Percentiles rank a stretch among this genome's conserved stretches.
Conservation (phyloP, 2,888 invertebrate species). For the Hyppa rectilinea region DNA sequence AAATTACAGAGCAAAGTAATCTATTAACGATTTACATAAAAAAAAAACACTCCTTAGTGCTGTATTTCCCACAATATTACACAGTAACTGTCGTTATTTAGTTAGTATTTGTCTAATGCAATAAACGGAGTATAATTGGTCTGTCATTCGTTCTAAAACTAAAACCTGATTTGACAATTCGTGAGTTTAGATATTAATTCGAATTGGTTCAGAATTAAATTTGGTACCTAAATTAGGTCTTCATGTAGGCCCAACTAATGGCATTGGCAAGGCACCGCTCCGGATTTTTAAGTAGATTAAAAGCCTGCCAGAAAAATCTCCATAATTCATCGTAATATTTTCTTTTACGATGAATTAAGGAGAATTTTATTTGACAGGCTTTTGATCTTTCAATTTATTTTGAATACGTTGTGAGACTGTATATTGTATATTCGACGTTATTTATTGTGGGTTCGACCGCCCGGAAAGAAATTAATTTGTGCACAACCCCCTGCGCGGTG, state of each 20-base stretch:
- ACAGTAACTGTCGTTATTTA: no score
- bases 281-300: slow-evolving; percentile 32
- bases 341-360: slow-evolving; percentile 9
- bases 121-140: no score
- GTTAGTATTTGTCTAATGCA: no score
- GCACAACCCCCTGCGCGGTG: slow-evolving; percentile 37
- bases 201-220: slow-evolving; percentile 47
- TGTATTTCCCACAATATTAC: no score
- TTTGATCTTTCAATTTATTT: slow-evolving; percentile 39
- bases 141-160: slow-evolving; percentile 9
- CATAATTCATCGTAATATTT: no score
- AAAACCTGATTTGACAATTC: slow-evolving; percentile 28
- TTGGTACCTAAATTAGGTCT: slow-evolving; percentile 35
- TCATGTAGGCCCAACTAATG: slow-evolving; percentile 17
- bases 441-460: slow-evolving; percentile 48
- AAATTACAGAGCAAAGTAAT: no score
- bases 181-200: slow-evolving; percentile 36
- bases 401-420: slow-evolving; percentile 10
- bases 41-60: no score
- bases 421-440: slow-evolving; percentile 35
- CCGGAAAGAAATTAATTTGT: slow-evolving; percentile 60
- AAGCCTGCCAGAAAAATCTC: no score
- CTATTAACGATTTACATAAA: no score
- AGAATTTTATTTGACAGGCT: slow-evolving; percentile 29
- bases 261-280: background rate